Evolutionary conservation across 2,888 invertebrate genomes (phyloP).

Genomic region (Ecliptopera silaceata): DNA sequence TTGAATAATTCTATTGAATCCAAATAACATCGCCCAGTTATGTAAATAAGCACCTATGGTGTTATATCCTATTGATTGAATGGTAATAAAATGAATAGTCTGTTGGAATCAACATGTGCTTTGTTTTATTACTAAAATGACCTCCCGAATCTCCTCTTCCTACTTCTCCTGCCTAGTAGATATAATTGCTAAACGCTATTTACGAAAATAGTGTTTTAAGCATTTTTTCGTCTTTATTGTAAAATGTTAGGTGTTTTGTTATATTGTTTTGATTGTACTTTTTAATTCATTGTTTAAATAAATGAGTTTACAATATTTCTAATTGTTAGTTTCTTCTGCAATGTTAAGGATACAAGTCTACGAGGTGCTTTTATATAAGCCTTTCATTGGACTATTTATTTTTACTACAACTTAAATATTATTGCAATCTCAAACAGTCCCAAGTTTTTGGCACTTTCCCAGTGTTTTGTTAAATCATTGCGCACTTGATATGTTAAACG

Average conservation of each 20-base stretch:
- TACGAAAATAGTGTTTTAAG: conserved; percentile 15
- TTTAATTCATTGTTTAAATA: conserved; percentile 30
- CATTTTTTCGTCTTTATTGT: neutral
- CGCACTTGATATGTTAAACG: too few species aligned
- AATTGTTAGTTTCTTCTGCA: conserved; percentile 16
- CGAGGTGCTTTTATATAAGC: too few species aligned
- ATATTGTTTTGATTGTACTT: conserved; percentile 20
- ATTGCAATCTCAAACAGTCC: too few species aligned
- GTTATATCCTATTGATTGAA: conserved; percentile 72
- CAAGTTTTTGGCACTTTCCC: too few species aligned
- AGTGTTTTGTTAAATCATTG: too few species aligned
- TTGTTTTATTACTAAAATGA: conserved; percentile 59
- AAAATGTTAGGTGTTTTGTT: conserved; percentile 11
- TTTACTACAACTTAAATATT: too few species aligned
- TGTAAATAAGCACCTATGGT: conserved; percentile 80
- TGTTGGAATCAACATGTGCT: conserved; percentile 68
- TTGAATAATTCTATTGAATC: conserved; percentile 53
- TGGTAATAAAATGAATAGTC: conserved; percentile 79
- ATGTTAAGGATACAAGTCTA: neutral
- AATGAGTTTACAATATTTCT: conserved; percentile 34
- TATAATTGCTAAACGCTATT: conserved; percentile 9
- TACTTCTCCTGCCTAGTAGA: conserved; percentile 30
- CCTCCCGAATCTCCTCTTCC: conserved; percentile 20
- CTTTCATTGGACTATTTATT: too few species aligned
- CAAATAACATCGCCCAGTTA: conserved; percentile 49